Evolutionary conservation across 2,113 vertebrate genomes (phyloP).

Genomic region (Tragelaphus strepsiceros): DNA sequence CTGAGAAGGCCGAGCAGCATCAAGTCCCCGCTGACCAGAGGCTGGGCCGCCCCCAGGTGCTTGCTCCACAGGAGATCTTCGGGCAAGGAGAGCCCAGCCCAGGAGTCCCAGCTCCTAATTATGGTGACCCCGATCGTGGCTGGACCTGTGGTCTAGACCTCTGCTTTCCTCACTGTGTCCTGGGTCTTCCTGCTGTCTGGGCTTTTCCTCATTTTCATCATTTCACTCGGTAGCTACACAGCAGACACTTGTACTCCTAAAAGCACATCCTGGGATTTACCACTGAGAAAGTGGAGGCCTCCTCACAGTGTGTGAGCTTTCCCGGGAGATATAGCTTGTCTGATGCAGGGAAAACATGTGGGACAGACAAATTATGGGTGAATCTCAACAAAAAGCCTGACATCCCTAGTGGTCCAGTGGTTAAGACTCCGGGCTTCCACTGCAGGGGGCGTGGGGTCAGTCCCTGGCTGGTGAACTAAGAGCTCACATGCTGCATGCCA

Average conservation of each 20-base stretch:
- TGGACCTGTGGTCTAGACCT: neutral
- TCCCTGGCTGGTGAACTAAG: neutral
- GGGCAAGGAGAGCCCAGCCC: fast-evolving
- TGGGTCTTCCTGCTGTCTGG: neutral
- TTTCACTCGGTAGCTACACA: neutral
- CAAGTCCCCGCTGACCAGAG: fast-evolving
- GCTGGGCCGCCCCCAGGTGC: fast-evolving
- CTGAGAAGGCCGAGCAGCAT: neutral
- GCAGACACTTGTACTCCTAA: neutral
- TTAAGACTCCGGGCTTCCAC: fast-evolving
- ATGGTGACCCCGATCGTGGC: fast-evolving
- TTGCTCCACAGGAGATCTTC: neutral
- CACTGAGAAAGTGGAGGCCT: neutral
- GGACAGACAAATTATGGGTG: neutral
- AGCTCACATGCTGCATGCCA: neutral
- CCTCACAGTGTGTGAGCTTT: neutral
- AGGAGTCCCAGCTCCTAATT: neutral
- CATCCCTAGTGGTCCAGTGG: neutral
- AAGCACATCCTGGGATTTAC: neutral
- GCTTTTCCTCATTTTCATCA: neutral
- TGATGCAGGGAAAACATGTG: neutral
- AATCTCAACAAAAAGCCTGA: neutral
- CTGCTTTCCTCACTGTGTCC: fast-evolving
- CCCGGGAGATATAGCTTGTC: fast-evolving
- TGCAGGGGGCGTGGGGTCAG: fast-evolving